These are phyloP conservation scores for Silurus asotus DNA, from an alignment of 2,113 vertebrate genomes.

Conservation along the genomic window DNA sequence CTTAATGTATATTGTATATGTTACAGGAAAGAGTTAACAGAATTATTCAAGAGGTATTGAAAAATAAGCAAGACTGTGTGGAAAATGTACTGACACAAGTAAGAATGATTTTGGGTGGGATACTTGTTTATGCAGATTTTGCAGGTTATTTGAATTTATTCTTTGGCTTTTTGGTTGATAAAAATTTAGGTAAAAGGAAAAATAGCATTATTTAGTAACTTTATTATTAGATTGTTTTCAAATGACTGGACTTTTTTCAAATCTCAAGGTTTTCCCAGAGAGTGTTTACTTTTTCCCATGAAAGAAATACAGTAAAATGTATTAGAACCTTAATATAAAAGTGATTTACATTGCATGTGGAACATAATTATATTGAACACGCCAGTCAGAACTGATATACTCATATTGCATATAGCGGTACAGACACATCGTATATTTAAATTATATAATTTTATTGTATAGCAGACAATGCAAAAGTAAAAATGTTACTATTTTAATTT, in stretches of 20 bases:
- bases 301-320: not conserved
- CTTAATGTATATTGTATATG: not conserved
- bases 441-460: not conserved
- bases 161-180: not conserved
- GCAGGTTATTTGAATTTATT: not conserved
- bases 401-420: not conserved
- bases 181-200: not conserved
- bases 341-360: not conserved
- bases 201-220: not conserved
- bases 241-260: not conserved
- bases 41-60: not conserved
- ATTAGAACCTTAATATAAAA: not conserved
- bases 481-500: not conserved
- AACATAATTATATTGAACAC: not conserved
- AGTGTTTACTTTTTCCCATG: not conserved
- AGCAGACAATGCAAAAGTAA: not conserved
- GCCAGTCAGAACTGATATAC: not conserved
- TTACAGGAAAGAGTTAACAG: not conserved
- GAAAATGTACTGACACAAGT: not conserved
- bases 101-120: not conserved
- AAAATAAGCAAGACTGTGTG: not conserved
- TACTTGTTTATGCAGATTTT: not conserved
- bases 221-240: not conserved
- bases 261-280: not conserved
- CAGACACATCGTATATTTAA: not conserved